Percentiles rank a stretch among this genome's conserved stretches.
These are phyloP conservation scores for Lysandra coridon DNA, from an alignment of 2,888 invertebrate genomes.

Conservation along the genomic window DNA sequence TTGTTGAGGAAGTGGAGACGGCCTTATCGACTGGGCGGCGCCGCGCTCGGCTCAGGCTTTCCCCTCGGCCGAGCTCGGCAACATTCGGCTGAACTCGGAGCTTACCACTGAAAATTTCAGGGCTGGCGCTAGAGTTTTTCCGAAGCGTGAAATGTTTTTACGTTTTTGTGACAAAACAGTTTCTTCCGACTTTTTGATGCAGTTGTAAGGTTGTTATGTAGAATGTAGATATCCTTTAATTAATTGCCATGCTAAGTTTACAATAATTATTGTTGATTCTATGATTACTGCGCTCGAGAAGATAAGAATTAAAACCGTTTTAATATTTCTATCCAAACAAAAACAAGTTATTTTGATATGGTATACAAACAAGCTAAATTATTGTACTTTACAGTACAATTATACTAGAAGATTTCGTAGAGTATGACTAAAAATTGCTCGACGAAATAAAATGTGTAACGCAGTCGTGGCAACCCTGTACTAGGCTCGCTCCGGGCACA, in stretches of 20 bases:
- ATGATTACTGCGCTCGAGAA: background rate
- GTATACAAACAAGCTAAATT: background rate
- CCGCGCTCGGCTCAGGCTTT: constrained; percentile 63
- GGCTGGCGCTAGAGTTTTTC: constrained; percentile 70
- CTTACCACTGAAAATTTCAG: constrained; percentile 71
- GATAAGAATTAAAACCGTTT: background rate
- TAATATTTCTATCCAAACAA: background rate
- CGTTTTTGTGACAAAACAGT: background rate
- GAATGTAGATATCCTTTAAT: no score
- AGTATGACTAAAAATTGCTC: background rate
- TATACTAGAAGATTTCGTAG: background rate
- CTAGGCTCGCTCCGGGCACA: constrained; percentile 63
- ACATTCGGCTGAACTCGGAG: constrained; percentile 59
- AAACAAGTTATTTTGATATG: background rate
- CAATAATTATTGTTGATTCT: background rate
- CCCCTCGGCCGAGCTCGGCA: constrained; percentile 57
- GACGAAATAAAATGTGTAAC: constrained; percentile 45
- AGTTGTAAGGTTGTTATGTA: background rate
- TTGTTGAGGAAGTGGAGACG: constrained; percentile 76
- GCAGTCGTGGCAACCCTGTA: constrained; percentile 75
- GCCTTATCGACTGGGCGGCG: constrained; percentile 81
- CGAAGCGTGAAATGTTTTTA: constrained; percentile 38
- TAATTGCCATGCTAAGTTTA: background rate
- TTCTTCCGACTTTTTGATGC: background rate
- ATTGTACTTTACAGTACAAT: background rate